These are phyloP conservation scores for Ichneumoninae sp. DNA, from an alignment of 2,888 invertebrate species.

Conservation along the genomic window DNA sequence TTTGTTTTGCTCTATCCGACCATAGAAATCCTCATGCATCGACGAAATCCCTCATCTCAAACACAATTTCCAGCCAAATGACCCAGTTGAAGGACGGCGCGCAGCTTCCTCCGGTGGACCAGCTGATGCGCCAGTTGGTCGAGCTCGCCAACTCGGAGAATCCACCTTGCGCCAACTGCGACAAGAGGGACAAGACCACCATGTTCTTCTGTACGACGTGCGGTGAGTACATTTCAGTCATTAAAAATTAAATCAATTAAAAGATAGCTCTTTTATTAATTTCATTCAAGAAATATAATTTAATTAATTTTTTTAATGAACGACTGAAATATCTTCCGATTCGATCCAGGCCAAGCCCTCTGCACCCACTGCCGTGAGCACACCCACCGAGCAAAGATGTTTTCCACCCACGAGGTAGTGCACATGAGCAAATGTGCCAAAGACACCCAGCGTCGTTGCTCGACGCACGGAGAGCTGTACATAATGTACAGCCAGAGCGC, in stretches of 20 bases:
- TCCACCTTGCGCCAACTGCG: slow-evolving; percentile 92
- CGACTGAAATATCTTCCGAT: background rate
- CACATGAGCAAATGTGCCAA: slow-evolving; percentile 90
- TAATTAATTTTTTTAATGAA: background rate
- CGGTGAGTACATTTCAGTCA: slow-evolving; percentile 83
- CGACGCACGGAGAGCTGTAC: slow-evolving; percentile 90
- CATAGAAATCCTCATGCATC: background rate
- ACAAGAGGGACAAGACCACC: slow-evolving; percentile 88
- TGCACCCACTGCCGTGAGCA: slow-evolving; percentile 90
- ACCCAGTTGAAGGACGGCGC: slow-evolving; percentile 88
- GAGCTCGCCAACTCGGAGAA: slow-evolving; percentile 90
- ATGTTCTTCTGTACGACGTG: slow-evolving; percentile 93
- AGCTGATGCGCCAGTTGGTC: slow-evolving; percentile 89
- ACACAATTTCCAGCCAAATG: slow-evolving; percentile 85
- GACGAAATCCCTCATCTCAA: background rate
- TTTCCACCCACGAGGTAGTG: slow-evolving; percentile 90
- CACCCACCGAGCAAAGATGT: slow-evolving; percentile 92
- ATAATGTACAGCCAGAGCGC: slow-evolving; percentile 90
- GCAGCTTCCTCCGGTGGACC: slow-evolving; percentile 88
- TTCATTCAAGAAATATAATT: background rate
- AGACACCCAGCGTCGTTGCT: slow-evolving; percentile 89
- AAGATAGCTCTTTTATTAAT: background rate
- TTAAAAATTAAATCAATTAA: background rate
- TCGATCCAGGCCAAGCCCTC: slow-evolving; percentile 88
- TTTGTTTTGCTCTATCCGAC: slow-evolving; percentile 4